phyloP scores from a whole-genome alignment of 2,113 vertebrate species.

The Hydropotes inermis region DNA sequence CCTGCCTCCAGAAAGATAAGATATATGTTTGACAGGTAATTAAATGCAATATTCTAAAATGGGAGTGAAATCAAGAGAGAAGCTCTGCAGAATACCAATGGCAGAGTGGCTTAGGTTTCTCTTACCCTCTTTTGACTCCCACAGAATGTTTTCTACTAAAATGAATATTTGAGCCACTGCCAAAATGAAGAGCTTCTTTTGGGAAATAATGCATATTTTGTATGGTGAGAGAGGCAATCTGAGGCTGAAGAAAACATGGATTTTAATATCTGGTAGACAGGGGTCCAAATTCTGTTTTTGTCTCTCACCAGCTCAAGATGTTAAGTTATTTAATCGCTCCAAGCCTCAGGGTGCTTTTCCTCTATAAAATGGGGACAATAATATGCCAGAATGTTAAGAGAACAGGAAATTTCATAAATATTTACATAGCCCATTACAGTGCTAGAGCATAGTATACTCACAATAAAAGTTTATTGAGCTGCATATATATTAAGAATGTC shows the following conservation, averaged over 20 bases:
- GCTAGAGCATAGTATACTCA: conserved; percentile 29
- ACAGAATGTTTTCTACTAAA: conserved; percentile 58
- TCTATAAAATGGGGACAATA: conserved; percentile 29
- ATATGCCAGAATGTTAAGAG: neutral
- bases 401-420: conserved; percentile 39
- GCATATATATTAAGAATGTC: conserved; percentile 28
- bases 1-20: conserved; percentile 59
- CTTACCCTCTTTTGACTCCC: conserved; percentile 30
- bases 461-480: conserved; percentile 55
- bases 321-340: conserved; percentile 11
- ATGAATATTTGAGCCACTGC: conserved; percentile 9
- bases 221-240: neutral
- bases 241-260: neutral
- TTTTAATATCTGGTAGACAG: conserved; percentile 33
- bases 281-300: conserved; percentile 29
- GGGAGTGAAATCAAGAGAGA: conserved; percentile 48
- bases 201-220: conserved; percentile 6
- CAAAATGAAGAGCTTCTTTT: conserved; percentile 33
- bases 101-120: conserved; percentile 51
- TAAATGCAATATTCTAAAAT: conserved; percentile 69
- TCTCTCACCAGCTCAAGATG: neutral
- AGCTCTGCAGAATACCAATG: conserved; percentile 66
- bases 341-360: neutral
- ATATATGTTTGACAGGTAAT: conserved; percentile 73
- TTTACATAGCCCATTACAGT: conserved; percentile 11